Base-by-base conservation (phyloP, 2,797 vertebrate genomes). In the Columba guinea region DNA sequence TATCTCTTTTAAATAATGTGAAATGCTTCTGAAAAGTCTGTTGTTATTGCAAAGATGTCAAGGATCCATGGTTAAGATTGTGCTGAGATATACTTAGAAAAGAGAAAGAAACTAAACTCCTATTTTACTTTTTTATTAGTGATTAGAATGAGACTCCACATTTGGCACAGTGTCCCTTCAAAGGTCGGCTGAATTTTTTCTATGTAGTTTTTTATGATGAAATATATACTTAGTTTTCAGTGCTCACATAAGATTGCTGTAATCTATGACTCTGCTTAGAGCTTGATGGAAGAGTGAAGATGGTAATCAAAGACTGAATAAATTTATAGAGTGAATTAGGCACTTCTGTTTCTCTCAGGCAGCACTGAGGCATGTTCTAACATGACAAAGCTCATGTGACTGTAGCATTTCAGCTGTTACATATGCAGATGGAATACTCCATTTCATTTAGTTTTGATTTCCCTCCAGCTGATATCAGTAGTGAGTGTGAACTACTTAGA, bases 141-240 rank as follows among this genome's bases (percentile, higher is more conserved):
- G 56, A n/a, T 48, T 65, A 37, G 12, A 93, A 71, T 84, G 58
- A 81, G 51, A 65, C 10, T 51, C 52, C 2, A 4, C 7, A 10
- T 81, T 76, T 84, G 74, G 34, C 48, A 84, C 22, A 70, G 26
- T 49, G n/a, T 48, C 26, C 10, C 37, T 86, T 90, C 55, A 86
- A 79, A 93, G 62, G 62, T 58, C 56, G 93, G 18, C n/a, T 77
- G 37, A 20, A 77, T 90, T 92, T 93, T 91, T 60, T 64, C 14
- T 5, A 1, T 60, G 22, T 62, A 39, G 0, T 39, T 84, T 82
- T 93, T 64, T 62, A 58, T 86, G 51, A 59, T 68, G 53, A 93
- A 93, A 75, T 83, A 94, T 76, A 93, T 91, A 34, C 49, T 71
- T 84, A 35, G 23, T 49, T 90, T 87, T 87, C 71, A 77, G 34